phyloP scores from a whole-genome alignment of 2,113 vertebrate species.

The Crocuta crocuta region DNA sequence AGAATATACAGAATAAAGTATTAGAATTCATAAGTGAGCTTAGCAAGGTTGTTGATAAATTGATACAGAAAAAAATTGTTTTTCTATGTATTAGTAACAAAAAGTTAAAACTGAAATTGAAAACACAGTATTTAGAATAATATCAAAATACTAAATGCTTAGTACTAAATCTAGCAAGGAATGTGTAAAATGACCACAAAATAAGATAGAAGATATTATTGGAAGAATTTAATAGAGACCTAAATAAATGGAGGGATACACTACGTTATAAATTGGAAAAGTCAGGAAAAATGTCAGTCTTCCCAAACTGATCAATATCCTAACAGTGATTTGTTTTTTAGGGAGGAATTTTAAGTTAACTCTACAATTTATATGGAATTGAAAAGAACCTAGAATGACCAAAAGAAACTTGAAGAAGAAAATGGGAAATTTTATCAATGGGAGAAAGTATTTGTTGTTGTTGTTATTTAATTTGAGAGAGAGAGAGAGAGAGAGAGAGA shows the following conservation, averaged over 20 bases:
- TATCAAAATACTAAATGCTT: not conserved
- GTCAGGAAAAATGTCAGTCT: not conserved
- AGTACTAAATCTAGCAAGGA: not conserved
- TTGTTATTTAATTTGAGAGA: too few relatives aligned
- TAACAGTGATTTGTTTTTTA: not conserved
- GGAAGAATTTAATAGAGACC: not conserved
- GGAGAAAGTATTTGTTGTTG: not conserved
- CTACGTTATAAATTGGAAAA: not conserved
- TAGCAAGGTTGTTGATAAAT: not conserved
- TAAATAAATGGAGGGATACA: not conserved
- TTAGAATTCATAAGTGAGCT: not conserved
- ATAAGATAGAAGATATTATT: not conserved
- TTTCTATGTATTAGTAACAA: not conserved
- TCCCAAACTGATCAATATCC: not conserved
- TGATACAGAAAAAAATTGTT: not conserved
- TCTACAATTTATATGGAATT: conserved; percentile 7
- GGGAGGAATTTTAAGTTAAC: not conserved
- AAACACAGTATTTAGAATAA: not conserved
- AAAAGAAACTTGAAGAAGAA: not conserved
- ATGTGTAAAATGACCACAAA: not conserved
- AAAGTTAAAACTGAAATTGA: conserved; percentile 32
- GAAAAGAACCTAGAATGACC: not conserved
- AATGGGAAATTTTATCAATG: not conserved
- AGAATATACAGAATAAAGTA: not conserved
- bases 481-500: too few relatives aligned